A percentile compares a stretch with the other conserved stretches of the same genome.
phyloP scores from a whole-genome alignment of 2,113 vertebrate species.

The Caracal caracal region DNA sequence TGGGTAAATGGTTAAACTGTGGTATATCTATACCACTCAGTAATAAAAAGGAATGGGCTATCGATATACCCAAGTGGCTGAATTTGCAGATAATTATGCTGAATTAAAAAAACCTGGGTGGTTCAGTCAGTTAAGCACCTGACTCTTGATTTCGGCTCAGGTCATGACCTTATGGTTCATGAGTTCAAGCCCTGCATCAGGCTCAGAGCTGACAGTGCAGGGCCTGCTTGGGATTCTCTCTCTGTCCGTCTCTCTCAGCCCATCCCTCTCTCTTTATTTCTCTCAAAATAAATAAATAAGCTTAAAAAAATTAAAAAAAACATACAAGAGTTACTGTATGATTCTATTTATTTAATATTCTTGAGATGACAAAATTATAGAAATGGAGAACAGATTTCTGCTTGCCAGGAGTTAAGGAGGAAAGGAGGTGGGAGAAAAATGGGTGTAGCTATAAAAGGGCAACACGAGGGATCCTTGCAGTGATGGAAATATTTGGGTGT shows the following conservation, averaged over 20 bases:
- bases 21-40: neutral
- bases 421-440: neutral
- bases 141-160: too few species aligned
- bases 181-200: too few species aligned
- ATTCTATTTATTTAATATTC: neutral
- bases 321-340: neutral
- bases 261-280: too few species aligned
- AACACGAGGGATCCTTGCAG: neutral
- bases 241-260: too few species aligned
- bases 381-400: neutral
- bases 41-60: neutral
- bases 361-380: neutral
- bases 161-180: too few species aligned
- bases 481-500: neutral
- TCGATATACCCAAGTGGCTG: neutral
- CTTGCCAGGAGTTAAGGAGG: neutral
- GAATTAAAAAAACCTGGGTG: neutral
- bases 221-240: too few species aligned
- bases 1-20: neutral
- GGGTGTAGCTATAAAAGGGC: neutral
- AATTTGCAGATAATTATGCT: neutral
- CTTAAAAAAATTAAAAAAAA: neutral
- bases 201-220: too few species aligned
- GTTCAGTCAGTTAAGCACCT: too few species aligned
- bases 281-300: too few species aligned